A percentile compares a stretch with the other conserved stretches of the same genome.
Evolutionary conservation across 2,113 vertebrate genomes (phyloP).

Genomic region (Trochalopteron elliotii): DNA sequence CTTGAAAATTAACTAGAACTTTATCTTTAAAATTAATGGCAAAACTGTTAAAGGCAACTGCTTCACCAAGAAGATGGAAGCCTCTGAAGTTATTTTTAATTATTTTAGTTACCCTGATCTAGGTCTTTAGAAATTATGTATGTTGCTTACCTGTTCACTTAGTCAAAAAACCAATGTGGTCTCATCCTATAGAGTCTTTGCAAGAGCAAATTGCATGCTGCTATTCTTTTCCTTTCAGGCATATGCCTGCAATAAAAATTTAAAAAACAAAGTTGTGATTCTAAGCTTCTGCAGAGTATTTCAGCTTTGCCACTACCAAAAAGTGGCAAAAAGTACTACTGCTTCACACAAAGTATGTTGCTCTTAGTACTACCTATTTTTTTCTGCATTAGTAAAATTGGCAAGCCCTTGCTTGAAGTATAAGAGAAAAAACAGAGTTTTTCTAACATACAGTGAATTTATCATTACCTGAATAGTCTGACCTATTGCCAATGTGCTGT

Average conservation of each 20-base stretch:
- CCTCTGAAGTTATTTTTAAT: background rate
- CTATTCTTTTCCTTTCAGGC: background rate
- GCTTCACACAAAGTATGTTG: background rate
- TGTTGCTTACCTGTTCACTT: background rate
- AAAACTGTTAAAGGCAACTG: background rate
- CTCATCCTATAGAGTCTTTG: background rate
- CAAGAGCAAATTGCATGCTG: background rate
- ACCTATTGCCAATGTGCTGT: background rate
- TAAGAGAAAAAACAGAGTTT: background rate
- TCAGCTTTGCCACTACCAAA: background rate
- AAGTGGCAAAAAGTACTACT: background rate
- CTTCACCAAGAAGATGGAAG: background rate
- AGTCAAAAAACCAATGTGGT: background rate
- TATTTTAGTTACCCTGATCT: background rate
- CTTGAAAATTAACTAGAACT: background rate
- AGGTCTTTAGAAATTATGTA: background rate
- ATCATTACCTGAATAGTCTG: background rate
- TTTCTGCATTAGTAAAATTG: background rate
- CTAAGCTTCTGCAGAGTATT: background rate
- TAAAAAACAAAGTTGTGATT: background rate
- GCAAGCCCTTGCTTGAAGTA: background rate
- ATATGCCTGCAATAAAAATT: background rate
- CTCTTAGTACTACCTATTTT: background rate
- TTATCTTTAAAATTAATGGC: background rate
- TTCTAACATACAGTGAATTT: background rate